These are phyloP conservation scores for Aphodius granarius DNA, from an alignment of 2,888 invertebrate species.

Conservation along the genomic window DNA sequence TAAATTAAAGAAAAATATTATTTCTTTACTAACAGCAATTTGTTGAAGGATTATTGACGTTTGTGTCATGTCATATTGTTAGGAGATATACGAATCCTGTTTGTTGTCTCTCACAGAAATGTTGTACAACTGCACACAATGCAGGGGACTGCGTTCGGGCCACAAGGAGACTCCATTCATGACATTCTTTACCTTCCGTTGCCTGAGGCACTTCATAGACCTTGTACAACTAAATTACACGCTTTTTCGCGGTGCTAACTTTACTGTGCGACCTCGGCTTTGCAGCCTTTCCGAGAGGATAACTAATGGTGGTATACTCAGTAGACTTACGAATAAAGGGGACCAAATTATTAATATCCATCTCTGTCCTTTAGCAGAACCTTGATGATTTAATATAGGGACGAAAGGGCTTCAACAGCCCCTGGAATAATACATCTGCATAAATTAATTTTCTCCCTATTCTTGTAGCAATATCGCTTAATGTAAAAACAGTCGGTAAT, in stretches of 20 bases:
- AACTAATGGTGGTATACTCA: background rate
- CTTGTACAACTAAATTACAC: conserved; percentile 2
- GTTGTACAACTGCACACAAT: background rate
- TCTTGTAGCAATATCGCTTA: too few relatives aligned
- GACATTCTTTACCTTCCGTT: conserved; percentile 20
- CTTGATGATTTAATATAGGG: background rate
- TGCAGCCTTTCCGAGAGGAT: background rate
- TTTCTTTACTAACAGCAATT: too few relatives aligned
- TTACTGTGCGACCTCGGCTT: background rate
- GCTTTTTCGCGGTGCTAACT: background rate
- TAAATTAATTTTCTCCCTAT: background rate
- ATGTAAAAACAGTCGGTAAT: too few relatives aligned
- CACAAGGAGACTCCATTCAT: conserved; percentile 20
- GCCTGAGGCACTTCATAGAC: conserved; percentile 20
- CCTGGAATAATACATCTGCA: background rate
- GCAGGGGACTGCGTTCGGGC: conserved; percentile 13
- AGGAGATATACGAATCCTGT: too few relatives aligned
- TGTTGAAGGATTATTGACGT: too few relatives aligned
- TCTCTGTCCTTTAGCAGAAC: background rate
- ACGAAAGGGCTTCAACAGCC: background rate
- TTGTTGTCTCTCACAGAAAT: conserved; percentile 11
- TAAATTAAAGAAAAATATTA: background rate
- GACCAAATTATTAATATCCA: background rate
- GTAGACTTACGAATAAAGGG: background rate
- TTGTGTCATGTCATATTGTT: too few relatives aligned